A percentile compares a stretch with the other conserved stretches of the same genome.
Evolutionary conservation across 2,113 vertebrate species (phyloP).

Genomic region (Arenaria interpres): DNA sequence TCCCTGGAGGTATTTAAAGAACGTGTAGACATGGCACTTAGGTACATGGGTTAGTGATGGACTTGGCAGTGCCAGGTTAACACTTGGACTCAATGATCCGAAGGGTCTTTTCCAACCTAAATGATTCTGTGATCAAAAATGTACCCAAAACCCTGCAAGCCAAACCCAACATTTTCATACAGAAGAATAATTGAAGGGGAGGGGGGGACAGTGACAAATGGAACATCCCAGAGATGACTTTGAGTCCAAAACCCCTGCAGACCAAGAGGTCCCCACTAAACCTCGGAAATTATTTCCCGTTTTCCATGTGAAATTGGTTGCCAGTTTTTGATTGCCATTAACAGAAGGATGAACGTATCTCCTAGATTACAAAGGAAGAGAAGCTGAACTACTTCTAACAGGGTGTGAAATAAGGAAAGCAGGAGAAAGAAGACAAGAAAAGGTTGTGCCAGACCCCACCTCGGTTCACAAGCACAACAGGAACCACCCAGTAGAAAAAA

Average conservation of each 20-base stretch:
- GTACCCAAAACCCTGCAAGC: neutral
- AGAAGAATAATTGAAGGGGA: neutral
- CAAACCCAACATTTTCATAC: neutral
- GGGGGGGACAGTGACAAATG: neutral
- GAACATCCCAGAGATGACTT: neutral
- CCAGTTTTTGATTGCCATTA: accelerated
- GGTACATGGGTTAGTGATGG: neutral
- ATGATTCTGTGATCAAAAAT: neutral
- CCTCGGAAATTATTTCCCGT: neutral
- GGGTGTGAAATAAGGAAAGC: neutral
- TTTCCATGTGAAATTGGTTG: neutral
- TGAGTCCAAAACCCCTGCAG: neutral
- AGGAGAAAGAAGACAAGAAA: neutral
- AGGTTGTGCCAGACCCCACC: neutral
- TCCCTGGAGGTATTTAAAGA: neutral
- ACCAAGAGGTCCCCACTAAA: neutral
- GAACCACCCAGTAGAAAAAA: neutral
- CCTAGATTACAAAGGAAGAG: neutral
- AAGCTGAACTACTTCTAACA: neutral
- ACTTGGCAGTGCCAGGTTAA: neutral
- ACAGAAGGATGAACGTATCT: neutral
- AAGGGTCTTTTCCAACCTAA: neutral
- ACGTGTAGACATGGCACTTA: accelerated
- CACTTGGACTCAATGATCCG: accelerated
- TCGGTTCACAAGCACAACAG: neutral